phyloP scores from a whole-genome alignment of 92 coral and sea anemone species.

The Palythoa grandiflora region DNA sequence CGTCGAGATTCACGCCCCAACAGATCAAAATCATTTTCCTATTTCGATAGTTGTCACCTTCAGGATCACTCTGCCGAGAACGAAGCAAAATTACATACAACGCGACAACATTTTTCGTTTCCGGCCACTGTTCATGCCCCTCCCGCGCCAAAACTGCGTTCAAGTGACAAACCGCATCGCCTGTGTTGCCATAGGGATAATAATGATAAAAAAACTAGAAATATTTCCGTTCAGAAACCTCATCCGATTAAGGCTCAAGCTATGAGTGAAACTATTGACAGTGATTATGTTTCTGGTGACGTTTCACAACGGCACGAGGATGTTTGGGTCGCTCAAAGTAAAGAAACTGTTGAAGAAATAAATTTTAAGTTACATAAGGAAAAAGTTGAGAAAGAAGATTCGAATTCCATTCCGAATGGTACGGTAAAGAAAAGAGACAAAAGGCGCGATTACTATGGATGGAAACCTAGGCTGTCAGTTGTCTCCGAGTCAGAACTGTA shows the following conservation, averaged over 20 bases:
- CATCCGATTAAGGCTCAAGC: slow-evolving; percentile 1
- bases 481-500: slow-evolving; percentile 78
- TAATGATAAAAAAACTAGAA: background rate
- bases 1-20: background rate
- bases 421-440: slow-evolving; percentile 30
- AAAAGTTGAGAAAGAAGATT: background rate
- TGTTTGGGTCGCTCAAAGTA: slow-evolving; percentile 21
- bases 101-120: slow-evolving; percentile 1
- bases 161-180: background rate
- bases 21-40: slow-evolving; percentile 25
- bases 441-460: slow-evolving; percentile 61
- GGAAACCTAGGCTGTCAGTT: slow-evolving; percentile 84
- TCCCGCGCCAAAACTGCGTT: background rate
- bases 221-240: background rate
- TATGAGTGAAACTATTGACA: background rate
- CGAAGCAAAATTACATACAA: background rate
- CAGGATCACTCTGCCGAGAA: background rate
- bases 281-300: background rate
- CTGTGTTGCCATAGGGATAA: slow-evolving; percentile 14
- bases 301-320: background rate
- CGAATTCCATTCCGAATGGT: background rate
- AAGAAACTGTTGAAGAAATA: background rate
- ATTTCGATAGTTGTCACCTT: slow-evolving; percentile 1
- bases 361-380: background rate
- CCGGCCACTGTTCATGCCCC: slow-evolving; percentile 22